Evolutionary conservation across 2,113 vertebrate genomes (phyloP), one percentile per base, ranked within the genome.

Genomic region (Apodemus sylvaticus): DNA sequence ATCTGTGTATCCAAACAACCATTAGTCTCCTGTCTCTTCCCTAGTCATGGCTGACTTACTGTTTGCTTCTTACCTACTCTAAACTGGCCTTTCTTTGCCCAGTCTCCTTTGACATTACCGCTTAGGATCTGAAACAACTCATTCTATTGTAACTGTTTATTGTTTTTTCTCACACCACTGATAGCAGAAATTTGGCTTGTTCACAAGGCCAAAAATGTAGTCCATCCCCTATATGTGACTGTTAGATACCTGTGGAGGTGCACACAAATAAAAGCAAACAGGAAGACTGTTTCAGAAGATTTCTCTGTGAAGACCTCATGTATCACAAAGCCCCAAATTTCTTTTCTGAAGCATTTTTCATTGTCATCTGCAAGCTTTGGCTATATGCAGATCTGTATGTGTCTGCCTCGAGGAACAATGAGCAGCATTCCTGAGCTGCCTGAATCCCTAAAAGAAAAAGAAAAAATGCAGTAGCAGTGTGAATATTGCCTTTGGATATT

Each of bases 401-500:
- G 6, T 51, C 60, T 14, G 45, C 7, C 79, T n/a, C 39, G n/a
- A 51, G 60, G 89, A 60, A 70, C 87, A 87, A 85, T 73, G 53
- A 95, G 45, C 58, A 42, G 42, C 62, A 76, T 94, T 95, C 66
- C 76, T 92, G 60, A 96, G 58, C 26, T 81, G 42, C 66, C 94
- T 90, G 20, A 58, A 53, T 79, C 90, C 77, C 78, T 81, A 24
- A 89, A 90, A 90, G 60, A 11, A 42, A 82, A 86, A 64, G 53
- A n/a, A 66, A 66, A 55, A 77, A 17, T 13, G 34, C 7, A 53
- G 0, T 42, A 81, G 45, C 34, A 76, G 68, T 53, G 19, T 16
- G 20, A 90, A 82, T 85, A 70, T 85, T 95, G 62, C 58, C 83
- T 90, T 86, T 92, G 85, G 58, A 19, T 64, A 66, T 42, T 39